Conservation (phyloP, 2,797 vertebrate genomes). For the Rhabdomys pumilio region DNA sequence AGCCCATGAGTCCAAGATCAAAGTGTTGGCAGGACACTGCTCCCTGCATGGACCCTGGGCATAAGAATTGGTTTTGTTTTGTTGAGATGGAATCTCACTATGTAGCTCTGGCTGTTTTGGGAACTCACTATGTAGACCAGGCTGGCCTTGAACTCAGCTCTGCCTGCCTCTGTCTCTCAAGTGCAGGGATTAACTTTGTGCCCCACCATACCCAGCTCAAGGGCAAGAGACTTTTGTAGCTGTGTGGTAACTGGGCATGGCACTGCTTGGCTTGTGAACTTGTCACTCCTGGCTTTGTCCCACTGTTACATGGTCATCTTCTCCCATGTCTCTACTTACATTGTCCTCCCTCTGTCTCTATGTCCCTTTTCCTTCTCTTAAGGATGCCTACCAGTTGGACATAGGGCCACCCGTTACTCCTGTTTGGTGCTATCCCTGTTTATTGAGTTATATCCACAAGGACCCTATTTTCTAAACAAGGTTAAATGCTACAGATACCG, state of each 20-base stretch:
- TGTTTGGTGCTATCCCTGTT: background rate
- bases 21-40: accelerated
- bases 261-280: too few relatives aligned
- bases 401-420: background rate
- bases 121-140: background rate
- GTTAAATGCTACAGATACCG: accelerated
- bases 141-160: background rate
- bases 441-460: too few relatives aligned
- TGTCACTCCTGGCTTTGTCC: accelerated
- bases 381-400: accelerated
- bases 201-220: background rate
- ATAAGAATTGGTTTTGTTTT: background rate
- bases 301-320: background rate
- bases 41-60: accelerated
- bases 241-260: background rate
- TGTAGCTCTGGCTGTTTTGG: too few relatives aligned
- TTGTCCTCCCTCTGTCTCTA: background rate
- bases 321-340: background rate
- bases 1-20: background rate
- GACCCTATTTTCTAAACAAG: background rate
- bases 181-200: background rate
- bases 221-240: accelerated
- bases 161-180: background rate
- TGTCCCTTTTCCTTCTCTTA: too few relatives aligned
- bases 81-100: background rate